These are phyloP conservation scores for Premnoplex brunnescens DNA, from an alignment of 2,797 vertebrate genomes.

Conservation along the genomic window DNA sequence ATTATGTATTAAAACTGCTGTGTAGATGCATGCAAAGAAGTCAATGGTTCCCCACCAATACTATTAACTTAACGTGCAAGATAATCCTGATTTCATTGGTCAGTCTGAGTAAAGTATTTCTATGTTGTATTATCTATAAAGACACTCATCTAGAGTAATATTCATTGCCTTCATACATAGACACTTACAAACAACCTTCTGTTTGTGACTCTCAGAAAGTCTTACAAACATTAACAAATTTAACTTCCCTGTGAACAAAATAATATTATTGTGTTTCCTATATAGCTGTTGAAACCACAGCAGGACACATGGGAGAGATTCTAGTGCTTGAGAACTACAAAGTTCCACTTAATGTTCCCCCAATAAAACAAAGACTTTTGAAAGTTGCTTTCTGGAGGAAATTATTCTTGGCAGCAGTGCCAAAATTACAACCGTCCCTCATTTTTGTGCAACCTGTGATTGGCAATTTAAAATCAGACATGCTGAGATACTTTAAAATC, in stretches of 20 bases:
- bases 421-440: not conserved
- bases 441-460: not conserved
- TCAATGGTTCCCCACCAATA: not conserved
- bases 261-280: not conserved
- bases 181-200: not conserved
- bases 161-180: not conserved
- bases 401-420: not conserved
- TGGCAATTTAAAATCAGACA: not conserved
- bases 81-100: not conserved
- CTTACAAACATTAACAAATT: not conserved
- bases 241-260: not conserved
- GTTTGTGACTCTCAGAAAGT: not conserved
- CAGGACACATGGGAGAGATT: not conserved
- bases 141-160: not conserved
- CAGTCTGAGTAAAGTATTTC: not conserved
- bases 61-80: not conserved
- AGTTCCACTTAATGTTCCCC: not conserved
- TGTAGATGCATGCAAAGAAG: not conserved
- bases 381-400: constrained; percentile 15
- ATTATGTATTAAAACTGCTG: not conserved
- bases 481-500: not conserved
- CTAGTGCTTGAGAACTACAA: not conserved
- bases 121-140: not conserved
- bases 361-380: not conserved
- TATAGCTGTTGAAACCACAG: not conserved